Conservation (phyloP, 2,113 vertebrate genomes). For the Serinus canaria region DNA sequence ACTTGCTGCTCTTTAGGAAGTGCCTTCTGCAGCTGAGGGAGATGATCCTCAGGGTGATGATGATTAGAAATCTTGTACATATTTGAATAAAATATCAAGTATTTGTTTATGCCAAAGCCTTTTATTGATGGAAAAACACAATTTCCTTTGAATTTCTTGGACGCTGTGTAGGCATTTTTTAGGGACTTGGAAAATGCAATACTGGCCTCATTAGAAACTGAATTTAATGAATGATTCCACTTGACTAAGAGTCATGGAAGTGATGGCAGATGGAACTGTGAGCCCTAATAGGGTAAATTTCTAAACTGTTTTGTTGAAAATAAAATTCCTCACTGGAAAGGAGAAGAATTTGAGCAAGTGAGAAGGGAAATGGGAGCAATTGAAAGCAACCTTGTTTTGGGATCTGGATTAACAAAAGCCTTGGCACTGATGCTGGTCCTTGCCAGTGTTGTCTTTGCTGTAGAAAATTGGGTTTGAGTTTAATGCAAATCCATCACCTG, state of each 20-base stretch:
- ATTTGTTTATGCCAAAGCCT: not conserved
- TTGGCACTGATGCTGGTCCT: not conserved
- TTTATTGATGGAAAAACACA: not conserved
- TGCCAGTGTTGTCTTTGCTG: not conserved
- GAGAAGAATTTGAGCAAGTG: not conserved
- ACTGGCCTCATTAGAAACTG: not conserved
- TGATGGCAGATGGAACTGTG: not conserved
- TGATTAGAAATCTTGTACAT: not conserved
- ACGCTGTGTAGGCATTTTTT: accelerated
- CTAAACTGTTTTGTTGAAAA: not conserved
- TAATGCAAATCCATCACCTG: not conserved
- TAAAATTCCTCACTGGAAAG: not conserved
- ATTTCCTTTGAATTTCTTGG: not conserved
- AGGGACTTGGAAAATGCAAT: not conserved
- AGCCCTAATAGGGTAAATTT: not conserved
- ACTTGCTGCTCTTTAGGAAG: not conserved
- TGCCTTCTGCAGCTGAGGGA: not conserved
- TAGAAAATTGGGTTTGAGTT: not conserved
- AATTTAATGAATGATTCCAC: not conserved
- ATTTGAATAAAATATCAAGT: not conserved
- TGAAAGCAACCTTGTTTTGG: not conserved
- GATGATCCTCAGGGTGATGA: not conserved
- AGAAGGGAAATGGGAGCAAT: not conserved
- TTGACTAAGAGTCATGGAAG: not conserved
- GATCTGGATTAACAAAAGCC: not conserved